These are phyloP conservation scores for Propithecus perrieri DNA, from an alignment of 2,797 vertebrate genomes.

Conservation along the genomic window DNA sequence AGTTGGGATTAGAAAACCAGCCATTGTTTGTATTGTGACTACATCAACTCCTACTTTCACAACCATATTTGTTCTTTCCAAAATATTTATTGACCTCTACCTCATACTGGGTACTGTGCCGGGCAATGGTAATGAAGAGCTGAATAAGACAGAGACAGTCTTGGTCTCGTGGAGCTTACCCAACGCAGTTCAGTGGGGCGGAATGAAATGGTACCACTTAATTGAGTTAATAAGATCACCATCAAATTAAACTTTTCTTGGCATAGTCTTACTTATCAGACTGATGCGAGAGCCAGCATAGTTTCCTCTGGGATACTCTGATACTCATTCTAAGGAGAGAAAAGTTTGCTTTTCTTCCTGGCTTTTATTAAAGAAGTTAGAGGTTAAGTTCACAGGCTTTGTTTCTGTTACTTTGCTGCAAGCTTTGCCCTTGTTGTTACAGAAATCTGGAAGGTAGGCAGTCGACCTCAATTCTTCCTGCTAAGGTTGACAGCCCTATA, in stretches of 20 bases:
- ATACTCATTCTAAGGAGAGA: not conserved
- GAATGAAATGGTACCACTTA: not conserved
- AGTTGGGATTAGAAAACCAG: not conserved
- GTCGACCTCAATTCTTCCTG: not conserved
- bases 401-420: not conserved
- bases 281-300: not conserved
- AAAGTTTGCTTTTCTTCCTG: not conserved
- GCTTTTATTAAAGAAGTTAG: not conserved
- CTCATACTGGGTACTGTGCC: fast-evolving
- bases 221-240: not conserved
- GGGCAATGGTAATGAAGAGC: not conserved
- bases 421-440: not conserved
- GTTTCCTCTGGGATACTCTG: not conserved
- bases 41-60: not conserved
- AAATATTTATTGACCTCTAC: not conserved
- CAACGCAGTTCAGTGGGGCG: not conserved
- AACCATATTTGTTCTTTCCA: not conserved
- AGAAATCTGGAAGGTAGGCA: not conserved
- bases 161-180: not conserved
- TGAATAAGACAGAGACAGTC: not conserved
- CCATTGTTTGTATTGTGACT: not conserved
- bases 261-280: not conserved
- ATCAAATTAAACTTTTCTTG: not conserved
- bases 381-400: not conserved
- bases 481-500: not conserved